A percentile compares a stretch with the other conserved stretches of the same genome.
phyloP scores from a whole-genome alignment of 2,113 vertebrate species.

The Artemisiospiza belli region DNA sequence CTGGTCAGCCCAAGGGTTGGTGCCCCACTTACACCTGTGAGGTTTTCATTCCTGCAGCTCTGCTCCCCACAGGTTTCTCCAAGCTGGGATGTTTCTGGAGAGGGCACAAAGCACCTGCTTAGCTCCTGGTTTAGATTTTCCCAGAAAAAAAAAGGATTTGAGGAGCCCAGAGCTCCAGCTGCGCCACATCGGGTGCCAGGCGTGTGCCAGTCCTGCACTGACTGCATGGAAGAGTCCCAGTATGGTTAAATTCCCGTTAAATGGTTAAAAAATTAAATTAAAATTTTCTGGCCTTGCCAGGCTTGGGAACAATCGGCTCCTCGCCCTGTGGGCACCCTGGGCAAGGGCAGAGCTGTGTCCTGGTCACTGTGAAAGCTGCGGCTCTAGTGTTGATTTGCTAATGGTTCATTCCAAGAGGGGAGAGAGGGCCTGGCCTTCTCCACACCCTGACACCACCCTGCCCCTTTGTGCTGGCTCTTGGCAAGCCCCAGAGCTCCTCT shows the following conservation, averaged over 20 bases:
- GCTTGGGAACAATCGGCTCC: background rate
- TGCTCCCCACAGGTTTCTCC: background rate
- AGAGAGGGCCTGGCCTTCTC: background rate
- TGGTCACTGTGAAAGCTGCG: background rate
- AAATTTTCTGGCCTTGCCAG: background rate
- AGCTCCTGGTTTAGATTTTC: background rate
- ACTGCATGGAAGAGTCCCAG: background rate
- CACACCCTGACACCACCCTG: background rate
- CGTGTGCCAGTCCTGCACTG: accelerated
- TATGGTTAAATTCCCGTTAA: background rate
- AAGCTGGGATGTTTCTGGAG: accelerated
- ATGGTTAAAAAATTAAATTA: too few relatives aligned
- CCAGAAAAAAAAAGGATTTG: accelerated
- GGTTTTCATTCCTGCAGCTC: background rate
- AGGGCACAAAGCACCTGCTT: background rate
- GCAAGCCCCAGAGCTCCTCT: background rate
- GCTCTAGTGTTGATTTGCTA: background rate
- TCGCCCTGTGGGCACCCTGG: background rate
- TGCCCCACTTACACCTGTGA: background rate
- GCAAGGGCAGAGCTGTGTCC: accelerated
- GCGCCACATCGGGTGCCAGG: accelerated
- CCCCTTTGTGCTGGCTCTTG: background rate
- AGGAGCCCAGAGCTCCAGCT: background rate
- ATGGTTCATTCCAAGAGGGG: background rate
- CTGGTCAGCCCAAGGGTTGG: background rate